phyloP scores from a whole-genome alignment of 2,888 invertebrate genomes.

The Iselma pallidipennis region DNA sequence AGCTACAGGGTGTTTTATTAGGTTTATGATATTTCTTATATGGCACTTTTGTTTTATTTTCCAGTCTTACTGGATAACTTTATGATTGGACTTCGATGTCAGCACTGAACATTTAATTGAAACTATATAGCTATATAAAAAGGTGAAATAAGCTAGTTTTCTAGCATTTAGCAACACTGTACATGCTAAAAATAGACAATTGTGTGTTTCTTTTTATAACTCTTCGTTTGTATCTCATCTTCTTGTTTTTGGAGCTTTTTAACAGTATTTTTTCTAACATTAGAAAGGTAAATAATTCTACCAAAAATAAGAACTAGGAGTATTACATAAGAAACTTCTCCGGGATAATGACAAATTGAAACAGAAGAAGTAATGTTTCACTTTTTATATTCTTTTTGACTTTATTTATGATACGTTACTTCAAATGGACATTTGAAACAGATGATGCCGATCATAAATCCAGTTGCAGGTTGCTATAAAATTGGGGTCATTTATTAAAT shows the following conservation, averaged over 20 bases:
- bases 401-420: slow-evolving; percentile 20
- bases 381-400: slow-evolving; percentile 16
- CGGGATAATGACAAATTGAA: slow-evolving; percentile 17
- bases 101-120: slow-evolving; percentile 34
- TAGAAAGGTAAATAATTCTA: too few species aligned
- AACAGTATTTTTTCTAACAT: slow-evolving; percentile 1
- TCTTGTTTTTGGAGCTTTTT: slow-evolving; percentile 7
- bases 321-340: slow-evolving; percentile 14
- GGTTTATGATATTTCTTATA: slow-evolving; percentile 37
- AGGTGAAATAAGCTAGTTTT: slow-evolving; percentile 27
- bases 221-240: slow-evolving; percentile 12
- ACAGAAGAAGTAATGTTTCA: slow-evolving; percentile 18
- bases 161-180: slow-evolving; percentile 20
- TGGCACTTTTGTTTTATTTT: slow-evolving; percentile 38
- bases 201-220: slow-evolving; percentile 16
- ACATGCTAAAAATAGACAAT: slow-evolving; percentile 17
- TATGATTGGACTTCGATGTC: slow-evolving; percentile 35
- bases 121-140: slow-evolving; percentile 32
- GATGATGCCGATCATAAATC: slow-evolving; percentile 26
- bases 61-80: slow-evolving; percentile 33
- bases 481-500: background rate
- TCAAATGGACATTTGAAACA: slow-evolving; percentile 23
- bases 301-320: background rate
- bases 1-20: too few species aligned
- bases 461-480: slow-evolving; percentile 19